Conservation (phyloP, 2,888 invertebrate genomes). For the Dexiosoma caninum region DNA sequence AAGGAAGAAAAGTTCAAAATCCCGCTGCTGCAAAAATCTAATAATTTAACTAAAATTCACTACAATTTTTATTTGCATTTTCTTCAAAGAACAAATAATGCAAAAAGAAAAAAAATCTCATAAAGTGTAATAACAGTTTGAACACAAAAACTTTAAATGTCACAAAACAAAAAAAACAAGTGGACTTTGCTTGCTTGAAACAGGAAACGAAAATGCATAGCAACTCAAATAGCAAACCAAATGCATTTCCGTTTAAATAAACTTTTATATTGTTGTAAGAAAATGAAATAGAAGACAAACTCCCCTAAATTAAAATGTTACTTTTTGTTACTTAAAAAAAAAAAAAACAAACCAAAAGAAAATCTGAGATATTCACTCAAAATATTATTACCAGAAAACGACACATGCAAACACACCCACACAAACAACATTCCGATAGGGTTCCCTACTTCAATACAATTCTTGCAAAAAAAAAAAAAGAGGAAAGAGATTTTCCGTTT, state of each 20-base stretch:
- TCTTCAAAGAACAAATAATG: neutral
- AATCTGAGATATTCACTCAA: slow-evolving; percentile 55
- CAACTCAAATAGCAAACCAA: slow-evolving; percentile 63
- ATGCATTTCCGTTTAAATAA: slow-evolving; percentile 53
- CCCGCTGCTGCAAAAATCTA: slow-evolving; percentile 6
- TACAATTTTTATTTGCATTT: slow-evolving; percentile 49
- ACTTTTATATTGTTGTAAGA: slow-evolving; percentile 17
- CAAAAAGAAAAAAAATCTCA: slow-evolving; percentile 10
- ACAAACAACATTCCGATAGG: neutral
- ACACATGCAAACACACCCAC: neutral
- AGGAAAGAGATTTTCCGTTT: neutral
- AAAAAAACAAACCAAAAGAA: neutral
- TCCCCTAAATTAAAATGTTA: slow-evolving; percentile 53
- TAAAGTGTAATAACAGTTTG: slow-evolving; percentile 50
- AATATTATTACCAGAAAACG: slow-evolving; percentile 35
- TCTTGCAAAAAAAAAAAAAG: neutral
- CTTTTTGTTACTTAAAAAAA: slow-evolving; percentile 8
- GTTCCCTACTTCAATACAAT: neutral
- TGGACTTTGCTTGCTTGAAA: slow-evolving; percentile 39
- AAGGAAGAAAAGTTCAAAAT: slow-evolving; percentile 32
- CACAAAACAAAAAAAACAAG: slow-evolving; percentile 15
- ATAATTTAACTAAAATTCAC: slow-evolving; percentile 6
- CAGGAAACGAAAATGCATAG: slow-evolving; percentile 64
- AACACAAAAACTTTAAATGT: slow-evolving; percentile 50
- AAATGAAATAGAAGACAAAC: neutral